Conservation (phyloP, 2,113 vertebrate genomes). For the Cyanistes caeruleus region DNA sequence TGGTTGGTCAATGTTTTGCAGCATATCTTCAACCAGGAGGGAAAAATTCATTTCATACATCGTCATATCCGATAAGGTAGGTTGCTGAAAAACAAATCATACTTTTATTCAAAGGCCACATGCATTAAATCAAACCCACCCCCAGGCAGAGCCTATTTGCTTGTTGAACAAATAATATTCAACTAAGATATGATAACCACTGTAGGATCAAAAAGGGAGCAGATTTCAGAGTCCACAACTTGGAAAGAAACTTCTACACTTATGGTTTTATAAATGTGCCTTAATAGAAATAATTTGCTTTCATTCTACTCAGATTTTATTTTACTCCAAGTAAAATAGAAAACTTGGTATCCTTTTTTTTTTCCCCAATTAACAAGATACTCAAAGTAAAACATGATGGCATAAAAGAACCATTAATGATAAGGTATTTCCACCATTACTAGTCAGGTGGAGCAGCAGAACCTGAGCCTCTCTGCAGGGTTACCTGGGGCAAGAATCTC, state of each 20-base stretch:
- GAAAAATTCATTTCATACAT: slow-evolving; percentile 99
- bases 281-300: neutral
- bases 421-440: neutral
- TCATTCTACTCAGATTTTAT: neutral
- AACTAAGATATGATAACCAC: neutral
- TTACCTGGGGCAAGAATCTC: slow-evolving; percentile 91
- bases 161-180: neutral
- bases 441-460: neutral
- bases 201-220: neutral
- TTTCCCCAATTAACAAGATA: neutral
- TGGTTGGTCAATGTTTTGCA: slow-evolving; percentile 91
- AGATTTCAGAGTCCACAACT: neutral
- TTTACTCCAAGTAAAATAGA: neutral
- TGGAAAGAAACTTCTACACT: neutral
- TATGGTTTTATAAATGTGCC: neutral
- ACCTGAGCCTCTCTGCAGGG: neutral
- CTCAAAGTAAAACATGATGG: neutral
- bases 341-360: neutral
- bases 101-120: neutral
- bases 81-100: slow-evolving; percentile 83
- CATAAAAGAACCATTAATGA: neutral
- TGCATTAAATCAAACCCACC: neutral
- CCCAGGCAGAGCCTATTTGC: neutral
- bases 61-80: slow-evolving; percentile 97
- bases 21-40: slow-evolving; percentile 94